phyloP scores from a whole-genome alignment of 1,140 invertebrate species.

The Caenorhabditis latens region DNA sequence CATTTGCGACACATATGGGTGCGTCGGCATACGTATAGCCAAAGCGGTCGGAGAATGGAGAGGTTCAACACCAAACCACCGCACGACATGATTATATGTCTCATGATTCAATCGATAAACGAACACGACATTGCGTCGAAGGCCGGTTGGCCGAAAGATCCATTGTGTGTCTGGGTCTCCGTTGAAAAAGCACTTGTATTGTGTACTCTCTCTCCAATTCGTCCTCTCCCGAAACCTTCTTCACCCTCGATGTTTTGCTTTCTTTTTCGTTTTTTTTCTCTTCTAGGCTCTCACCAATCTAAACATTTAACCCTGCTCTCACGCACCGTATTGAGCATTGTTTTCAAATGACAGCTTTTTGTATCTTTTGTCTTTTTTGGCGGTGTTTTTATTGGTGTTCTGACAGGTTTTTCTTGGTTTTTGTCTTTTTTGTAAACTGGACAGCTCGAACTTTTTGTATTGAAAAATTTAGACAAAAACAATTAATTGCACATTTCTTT shows the following conservation, averaged over 20 bases:
- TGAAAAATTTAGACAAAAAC: too few species aligned
- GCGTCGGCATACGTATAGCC: not conserved
- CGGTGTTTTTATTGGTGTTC: not conserved
- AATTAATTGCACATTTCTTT: too few species aligned
- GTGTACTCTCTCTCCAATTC: not conserved
- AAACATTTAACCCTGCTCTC: constrained; percentile 38
- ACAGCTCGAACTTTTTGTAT: too few species aligned
- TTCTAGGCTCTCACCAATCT: constrained; percentile 30
- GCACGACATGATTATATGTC: constrained; percentile 9
- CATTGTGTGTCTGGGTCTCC: constrained; percentile 19
- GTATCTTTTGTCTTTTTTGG: not conserved
- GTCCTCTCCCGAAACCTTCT: constrained; percentile 41
- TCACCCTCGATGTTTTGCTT: constrained; percentile 41
- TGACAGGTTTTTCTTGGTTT: not conserved
- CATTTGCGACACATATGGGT: not conserved
- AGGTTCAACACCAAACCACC: constrained; percentile 6
- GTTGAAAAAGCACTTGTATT: not conserved
- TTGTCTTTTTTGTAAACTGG: too few species aligned
- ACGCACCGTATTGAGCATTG: constrained; percentile 43
- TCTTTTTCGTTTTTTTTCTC: constrained; percentile 2
- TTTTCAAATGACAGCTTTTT: not conserved
- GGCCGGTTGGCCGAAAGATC: constrained; percentile 46
- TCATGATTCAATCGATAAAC: constrained; percentile 47
- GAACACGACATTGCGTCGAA: constrained; percentile 32
- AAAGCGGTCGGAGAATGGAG: not conserved